phyloP scores from a whole-genome alignment of 2,888 invertebrate genomes.

The Trachelus stipa region DNA sequence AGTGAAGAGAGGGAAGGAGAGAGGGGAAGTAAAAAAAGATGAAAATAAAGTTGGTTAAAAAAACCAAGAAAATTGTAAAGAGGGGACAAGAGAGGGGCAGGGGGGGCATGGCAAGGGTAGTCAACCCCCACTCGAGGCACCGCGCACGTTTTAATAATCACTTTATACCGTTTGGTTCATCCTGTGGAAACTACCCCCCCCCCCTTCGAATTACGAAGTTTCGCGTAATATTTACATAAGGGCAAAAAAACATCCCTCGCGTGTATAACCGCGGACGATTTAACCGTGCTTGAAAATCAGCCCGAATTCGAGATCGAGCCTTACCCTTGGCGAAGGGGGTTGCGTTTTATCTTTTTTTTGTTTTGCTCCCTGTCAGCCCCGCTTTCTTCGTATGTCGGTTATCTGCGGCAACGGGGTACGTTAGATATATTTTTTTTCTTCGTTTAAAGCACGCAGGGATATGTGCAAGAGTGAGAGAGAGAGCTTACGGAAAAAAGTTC shows the following conservation, averaged over 20 bases:
- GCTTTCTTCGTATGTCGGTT: no score
- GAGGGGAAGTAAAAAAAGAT: neutral
- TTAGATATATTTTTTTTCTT: neutral
- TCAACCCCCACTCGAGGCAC: neutral
- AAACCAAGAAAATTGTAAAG: neutral
- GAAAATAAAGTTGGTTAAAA: no score
- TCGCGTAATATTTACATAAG: neutral
- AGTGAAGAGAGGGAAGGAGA: no score
- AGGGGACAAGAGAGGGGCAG: neutral
- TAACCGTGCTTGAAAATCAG: no score
- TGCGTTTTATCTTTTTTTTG: neutral
- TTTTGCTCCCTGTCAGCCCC: neutral
- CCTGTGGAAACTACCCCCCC: neutral
- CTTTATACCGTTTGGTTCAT: neutral
- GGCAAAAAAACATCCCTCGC: no score
- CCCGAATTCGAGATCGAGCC: no score
- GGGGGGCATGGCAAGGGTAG: no score
- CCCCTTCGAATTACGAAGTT: neutral
- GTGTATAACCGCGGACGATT: no score
- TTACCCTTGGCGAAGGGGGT: neutral
- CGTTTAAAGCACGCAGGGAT: neutral
- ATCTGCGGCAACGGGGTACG: no score
- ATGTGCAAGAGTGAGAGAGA: no score
- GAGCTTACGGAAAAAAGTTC: neutral
- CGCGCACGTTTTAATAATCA: neutral